These are phyloP conservation scores for Ostrea edulis DNA, from an alignment of 1,140 invertebrate species.

Conservation along the genomic window DNA sequence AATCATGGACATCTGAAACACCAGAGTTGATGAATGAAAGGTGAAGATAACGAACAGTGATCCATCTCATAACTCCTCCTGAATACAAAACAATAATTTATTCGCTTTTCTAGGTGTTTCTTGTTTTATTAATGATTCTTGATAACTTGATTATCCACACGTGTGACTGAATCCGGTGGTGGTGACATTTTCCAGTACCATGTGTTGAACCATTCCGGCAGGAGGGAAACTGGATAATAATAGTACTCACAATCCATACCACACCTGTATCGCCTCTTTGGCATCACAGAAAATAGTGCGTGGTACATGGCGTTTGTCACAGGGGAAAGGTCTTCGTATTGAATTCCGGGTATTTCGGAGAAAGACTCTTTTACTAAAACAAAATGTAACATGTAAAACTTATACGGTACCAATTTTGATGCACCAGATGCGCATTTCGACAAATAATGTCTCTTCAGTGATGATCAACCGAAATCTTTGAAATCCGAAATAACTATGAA, in stretches of 20 bases:
- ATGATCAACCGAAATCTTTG: too few relatives aligned
- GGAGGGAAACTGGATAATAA: conserved; percentile 43
- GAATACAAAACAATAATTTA: too few relatives aligned
- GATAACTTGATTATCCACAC: not conserved
- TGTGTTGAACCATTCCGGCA: conserved; percentile 39
- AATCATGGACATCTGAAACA: too few relatives aligned
- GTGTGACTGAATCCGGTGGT: not conserved
- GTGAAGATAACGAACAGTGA: too few relatives aligned
- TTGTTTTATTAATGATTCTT: too few relatives aligned
- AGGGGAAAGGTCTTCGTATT: conserved; percentile 28
- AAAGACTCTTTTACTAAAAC: conserved; percentile 25
- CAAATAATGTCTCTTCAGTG: too few relatives aligned
- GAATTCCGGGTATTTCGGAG: not conserved
- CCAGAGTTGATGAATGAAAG: too few relatives aligned
- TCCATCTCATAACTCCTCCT: too few relatives aligned
- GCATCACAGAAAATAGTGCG: conserved; percentile 36
- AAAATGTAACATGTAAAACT: not conserved
- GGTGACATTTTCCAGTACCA: conserved; percentile 47
- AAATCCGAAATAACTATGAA: too few relatives aligned
- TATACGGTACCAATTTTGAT: too few relatives aligned
- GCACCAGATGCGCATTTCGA: too few relatives aligned
- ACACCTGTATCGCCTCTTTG: conserved; percentile 34
- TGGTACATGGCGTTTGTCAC: conserved; percentile 42
- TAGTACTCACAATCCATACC: conserved; percentile 24
- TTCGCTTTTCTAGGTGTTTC: too few relatives aligned